Conservation (phyloP, 2,113 vertebrate genomes). For the Thomomys bottae region DNA sequence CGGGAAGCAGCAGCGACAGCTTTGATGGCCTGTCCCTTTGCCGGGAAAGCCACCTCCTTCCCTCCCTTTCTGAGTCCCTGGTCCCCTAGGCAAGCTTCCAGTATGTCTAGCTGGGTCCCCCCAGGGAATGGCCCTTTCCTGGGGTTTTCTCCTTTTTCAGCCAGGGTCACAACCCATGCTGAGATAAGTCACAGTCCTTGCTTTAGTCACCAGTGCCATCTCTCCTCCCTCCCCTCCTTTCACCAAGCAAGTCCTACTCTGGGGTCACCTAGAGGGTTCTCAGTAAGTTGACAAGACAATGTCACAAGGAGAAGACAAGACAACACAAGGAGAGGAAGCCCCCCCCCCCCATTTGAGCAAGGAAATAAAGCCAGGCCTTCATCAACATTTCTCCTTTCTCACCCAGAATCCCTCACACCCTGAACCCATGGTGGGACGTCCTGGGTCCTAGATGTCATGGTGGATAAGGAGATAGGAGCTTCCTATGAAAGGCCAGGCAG, state of each 20-base stretch:
- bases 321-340: neutral
- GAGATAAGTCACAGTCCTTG: neutral
- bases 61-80: neutral
- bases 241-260: neutral
- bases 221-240: neutral
- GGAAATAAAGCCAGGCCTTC: neutral
- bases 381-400: neutral
- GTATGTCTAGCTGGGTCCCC: conserved; percentile 34
- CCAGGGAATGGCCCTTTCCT: neutral
- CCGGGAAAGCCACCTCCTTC: conserved; percentile 51
- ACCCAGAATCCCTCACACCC: neutral
- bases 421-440: neutral
- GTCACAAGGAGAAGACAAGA: neutral
- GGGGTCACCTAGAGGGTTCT: neutral
- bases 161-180: neutral
- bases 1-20: conserved; percentile 20
- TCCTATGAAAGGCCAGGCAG: neutral
- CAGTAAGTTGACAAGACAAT: neutral
- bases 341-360: neutral
- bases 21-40: conserved; percentile 37
- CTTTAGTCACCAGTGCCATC: neutral
- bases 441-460: neutral
- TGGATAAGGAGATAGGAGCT: neutral
- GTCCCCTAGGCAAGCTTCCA: conserved; percentile 25
- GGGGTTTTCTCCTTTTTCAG: conserved; percentile 14